These are phyloP conservation scores for Oplegnathus fasciatus DNA, from an alignment of 2,113 vertebrate species.

Conservation along the genomic window DNA sequence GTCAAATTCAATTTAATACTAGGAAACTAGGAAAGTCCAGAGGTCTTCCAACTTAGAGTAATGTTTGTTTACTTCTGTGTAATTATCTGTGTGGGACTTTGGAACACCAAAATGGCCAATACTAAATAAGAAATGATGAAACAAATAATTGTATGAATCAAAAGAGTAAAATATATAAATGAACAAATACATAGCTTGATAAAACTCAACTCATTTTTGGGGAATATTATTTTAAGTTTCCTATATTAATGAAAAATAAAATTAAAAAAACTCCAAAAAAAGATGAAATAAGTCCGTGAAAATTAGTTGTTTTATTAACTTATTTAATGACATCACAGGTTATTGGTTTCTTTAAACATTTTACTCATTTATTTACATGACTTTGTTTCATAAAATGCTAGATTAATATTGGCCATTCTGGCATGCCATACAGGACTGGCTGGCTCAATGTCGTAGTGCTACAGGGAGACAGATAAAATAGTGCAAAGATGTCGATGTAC, in stretches of 20 bases:
- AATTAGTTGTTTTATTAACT: background rate
- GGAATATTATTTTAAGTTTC: background rate
- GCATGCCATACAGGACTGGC: background rate
- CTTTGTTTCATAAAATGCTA: background rate
- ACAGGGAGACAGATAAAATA: background rate
- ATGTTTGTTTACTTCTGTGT: constrained; percentile 30
- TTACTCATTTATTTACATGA: background rate
- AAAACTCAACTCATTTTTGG: background rate
- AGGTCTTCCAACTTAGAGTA: constrained; percentile 40
- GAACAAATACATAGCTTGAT: background rate
- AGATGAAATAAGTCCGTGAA: background rate
- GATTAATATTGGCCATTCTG: constrained; percentile 2
- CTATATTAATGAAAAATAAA: background rate
- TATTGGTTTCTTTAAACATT: background rate
- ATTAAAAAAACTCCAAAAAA: background rate
- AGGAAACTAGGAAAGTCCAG: constrained; percentile 25
- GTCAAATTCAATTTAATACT: background rate
- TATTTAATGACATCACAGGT: background rate
- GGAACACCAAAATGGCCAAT: constrained; percentile 26
- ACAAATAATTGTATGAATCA: background rate
- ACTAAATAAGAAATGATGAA: constrained; percentile 1
- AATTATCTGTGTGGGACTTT: background rate
- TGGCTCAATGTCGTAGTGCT: background rate
- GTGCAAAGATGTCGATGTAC: background rate
- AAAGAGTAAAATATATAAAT: constrained; percentile 4